Conservation (phyloP, 2,113 vertebrate species). For the Camelus dromedarius region DNA sequence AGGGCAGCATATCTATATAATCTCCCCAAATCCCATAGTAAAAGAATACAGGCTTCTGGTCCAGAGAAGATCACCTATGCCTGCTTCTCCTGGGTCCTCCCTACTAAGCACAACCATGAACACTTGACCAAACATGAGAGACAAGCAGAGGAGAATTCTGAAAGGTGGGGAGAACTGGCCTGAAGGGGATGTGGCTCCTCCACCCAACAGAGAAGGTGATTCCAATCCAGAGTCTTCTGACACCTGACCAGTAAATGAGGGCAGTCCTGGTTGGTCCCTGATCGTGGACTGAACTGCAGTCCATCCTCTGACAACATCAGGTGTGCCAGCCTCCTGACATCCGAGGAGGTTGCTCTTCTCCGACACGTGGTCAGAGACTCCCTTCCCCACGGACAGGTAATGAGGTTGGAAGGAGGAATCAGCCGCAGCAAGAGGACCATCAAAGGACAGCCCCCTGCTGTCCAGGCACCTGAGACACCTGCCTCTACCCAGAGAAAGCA, state of each 20-base stretch:
- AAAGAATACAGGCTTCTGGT: background rate
- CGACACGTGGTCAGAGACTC: background rate
- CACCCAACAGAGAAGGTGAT: background rate
- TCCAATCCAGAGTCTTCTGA: background rate
- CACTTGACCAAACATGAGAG: background rate
- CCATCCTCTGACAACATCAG: background rate
- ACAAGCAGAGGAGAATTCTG: background rate
- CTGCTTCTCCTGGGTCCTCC: background rate
- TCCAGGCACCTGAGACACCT: background rate
- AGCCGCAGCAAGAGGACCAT: rapidly evolving
- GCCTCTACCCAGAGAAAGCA: rapidly evolving
- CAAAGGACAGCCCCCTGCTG: background rate
- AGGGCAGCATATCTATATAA: background rate
- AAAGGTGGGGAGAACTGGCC: background rate
- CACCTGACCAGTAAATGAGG: no score
- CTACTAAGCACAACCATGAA: background rate
- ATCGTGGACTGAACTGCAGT: background rate
- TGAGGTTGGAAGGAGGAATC: background rate
- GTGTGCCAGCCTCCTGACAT: background rate
- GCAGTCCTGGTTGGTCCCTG: background rate
- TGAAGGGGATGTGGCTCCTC: no score
- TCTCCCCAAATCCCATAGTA: background rate
- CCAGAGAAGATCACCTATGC: background rate
- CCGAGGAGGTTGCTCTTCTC: background rate
- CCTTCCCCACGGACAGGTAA: background rate